These are phyloP conservation scores for Teleogryllus occipitalis DNA, from an alignment of 1,140 invertebrate species.

Conservation along the genomic window DNA sequence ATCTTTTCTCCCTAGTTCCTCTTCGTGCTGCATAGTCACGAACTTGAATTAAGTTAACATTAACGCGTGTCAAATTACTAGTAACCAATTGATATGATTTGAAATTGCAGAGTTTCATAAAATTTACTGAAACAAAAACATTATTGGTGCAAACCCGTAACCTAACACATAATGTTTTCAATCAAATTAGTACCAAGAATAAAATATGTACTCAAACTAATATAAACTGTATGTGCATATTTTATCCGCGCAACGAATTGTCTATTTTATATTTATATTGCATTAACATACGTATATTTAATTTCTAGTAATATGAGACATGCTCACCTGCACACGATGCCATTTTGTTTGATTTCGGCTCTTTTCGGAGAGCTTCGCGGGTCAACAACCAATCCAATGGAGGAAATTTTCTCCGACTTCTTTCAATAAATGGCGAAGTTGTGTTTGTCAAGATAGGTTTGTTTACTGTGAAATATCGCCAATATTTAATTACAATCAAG, in stretches of 20 bases:
- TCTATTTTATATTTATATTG: no score
- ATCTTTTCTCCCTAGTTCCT: constrained; percentile 57
- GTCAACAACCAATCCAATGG: constrained; percentile 7
- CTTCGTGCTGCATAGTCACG: constrained; percentile 59
- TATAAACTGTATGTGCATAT: no score
- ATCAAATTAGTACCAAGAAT: not conserved
- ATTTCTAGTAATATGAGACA: not conserved
- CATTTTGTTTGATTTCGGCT: constrained; percentile 9
- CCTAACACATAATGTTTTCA: not conserved
- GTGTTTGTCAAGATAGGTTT: constrained; percentile 44
- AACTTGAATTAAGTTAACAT: constrained; percentile 27
- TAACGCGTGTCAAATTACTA: not conserved
- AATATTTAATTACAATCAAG: constrained; percentile 19
- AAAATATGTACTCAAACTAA: no score
- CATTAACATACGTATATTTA: not conserved
- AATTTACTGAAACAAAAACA: not conserved
- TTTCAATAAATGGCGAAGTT: constrained; percentile 25
- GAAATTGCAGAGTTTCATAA: not conserved
- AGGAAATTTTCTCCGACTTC: constrained; percentile 3
- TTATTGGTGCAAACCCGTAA: not conserved
- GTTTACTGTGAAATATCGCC: constrained; percentile 40
- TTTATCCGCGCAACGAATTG: no score
- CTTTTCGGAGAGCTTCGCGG: not conserved
- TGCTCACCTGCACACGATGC: not conserved
- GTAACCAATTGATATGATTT: not conserved